Percentiles rank a stretch among this genome's conserved stretches.
These are phyloP conservation scores for Sinonovacula constricta DNA, from an alignment of 1,140 invertebrate genomes.

Conservation along the genomic window DNA sequence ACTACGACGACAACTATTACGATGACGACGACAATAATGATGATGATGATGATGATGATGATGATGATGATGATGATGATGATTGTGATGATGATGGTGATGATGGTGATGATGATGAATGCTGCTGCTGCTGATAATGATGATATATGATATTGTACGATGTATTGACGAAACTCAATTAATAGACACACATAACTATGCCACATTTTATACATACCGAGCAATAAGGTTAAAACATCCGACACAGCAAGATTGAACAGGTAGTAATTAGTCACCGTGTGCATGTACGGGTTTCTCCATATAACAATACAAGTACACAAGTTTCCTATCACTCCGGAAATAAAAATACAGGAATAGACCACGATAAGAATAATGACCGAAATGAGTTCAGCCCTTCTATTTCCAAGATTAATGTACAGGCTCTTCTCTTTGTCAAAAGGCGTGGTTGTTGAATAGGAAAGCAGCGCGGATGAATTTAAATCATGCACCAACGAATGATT, in stretches of 20 bases:
- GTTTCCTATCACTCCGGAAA: conserved; percentile 71
- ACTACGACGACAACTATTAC: neutral
- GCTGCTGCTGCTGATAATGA: conserved; percentile 7
- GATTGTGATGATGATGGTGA: neutral
- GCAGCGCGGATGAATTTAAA: no score
- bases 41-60: conserved; percentile 25
- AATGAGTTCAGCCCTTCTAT: conserved; percentile 52
- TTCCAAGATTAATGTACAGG: conserved; percentile 62
- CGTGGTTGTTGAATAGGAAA: no score
- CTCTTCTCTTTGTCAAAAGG: no score
- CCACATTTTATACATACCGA: conserved; percentile 78
- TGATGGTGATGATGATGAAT: neutral
- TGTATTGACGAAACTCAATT: no score
- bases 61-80: conserved; percentile 7
- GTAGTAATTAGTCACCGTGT: conserved; percentile 89
- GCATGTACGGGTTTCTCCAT: conserved; percentile 83
- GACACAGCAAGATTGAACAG: conserved; percentile 94
- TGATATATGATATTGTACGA: no score
- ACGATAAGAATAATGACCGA: conserved; percentile 58
- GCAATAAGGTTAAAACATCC: conserved; percentile 89
- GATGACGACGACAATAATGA: conserved; percentile 9
- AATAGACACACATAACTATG: no score
- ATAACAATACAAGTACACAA: conserved; percentile 73
- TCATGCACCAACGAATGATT: no score
- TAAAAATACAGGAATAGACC: conserved; percentile 69